phyloP scores from a whole-genome alignment of 2,888 invertebrate genomes.

The Pseudanteris insignis region DNA sequence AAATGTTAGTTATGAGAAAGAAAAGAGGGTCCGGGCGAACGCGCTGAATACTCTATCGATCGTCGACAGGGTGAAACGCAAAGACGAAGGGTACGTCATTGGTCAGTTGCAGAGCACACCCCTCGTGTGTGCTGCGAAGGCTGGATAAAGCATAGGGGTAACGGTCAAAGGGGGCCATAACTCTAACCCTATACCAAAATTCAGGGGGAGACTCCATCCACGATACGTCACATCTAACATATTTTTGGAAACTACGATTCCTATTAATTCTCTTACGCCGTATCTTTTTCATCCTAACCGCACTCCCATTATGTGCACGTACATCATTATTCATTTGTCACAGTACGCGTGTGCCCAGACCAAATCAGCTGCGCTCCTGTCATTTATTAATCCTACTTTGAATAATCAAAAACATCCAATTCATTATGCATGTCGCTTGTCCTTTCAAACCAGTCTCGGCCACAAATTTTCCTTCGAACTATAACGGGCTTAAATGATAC shows the following conservation, averaged over 20 bases:
- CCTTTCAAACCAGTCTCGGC: too few species aligned
- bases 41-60: constrained; percentile 57
- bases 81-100: constrained; percentile 59
- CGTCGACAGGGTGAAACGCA: constrained; percentile 53
- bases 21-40: constrained; percentile 41
- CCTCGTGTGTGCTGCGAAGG: constrained; percentile 53
- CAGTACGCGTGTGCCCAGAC: too few species aligned
- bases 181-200: constrained; percentile 51
- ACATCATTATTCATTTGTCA: too few species aligned
- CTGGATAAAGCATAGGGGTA: constrained; percentile 50
- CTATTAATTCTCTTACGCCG: constrained; percentile 31
- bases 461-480: too few species aligned
- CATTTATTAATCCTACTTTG: too few species aligned
- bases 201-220: constrained; percentile 45
- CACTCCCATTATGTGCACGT: too few species aligned
- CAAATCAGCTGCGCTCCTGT: too few species aligned
- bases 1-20: constrained; percentile 38
- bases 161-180: constrained; percentile 50
- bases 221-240: constrained; percentile 44
- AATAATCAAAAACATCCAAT: too few species aligned
- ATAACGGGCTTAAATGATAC: too few species aligned
- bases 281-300: too few species aligned
- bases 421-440: too few species aligned
- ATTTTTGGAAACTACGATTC: constrained; percentile 55
- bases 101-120: constrained; percentile 62